Conservation (phyloP, 2,113 vertebrate species). For the Macquaria ambigua region DNA sequence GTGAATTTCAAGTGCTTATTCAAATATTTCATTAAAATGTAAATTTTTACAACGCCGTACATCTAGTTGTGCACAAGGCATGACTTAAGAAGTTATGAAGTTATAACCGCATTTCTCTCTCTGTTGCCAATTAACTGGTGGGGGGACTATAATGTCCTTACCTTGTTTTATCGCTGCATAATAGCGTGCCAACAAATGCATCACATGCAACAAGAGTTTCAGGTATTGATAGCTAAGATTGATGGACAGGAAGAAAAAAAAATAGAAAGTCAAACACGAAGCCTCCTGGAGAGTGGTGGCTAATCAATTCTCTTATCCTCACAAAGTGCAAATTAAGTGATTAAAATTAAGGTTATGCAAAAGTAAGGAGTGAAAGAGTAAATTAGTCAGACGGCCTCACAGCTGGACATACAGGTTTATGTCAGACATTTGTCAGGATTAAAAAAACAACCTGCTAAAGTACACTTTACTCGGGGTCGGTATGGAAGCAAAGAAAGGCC, state of each 20-base stretch:
- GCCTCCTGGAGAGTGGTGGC: slow-evolving; percentile 72
- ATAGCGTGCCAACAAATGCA: slow-evolving; percentile 76
- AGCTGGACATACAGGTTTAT: slow-evolving; percentile 38
- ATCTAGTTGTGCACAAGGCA: slow-evolving; percentile 88
- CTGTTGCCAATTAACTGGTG: slow-evolving; percentile 85
- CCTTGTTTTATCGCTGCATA: slow-evolving; percentile 84
- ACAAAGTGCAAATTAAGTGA: slow-evolving; percentile 84
- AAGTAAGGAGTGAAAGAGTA: slow-evolving; percentile 53
- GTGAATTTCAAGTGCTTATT: slow-evolving; percentile 90
- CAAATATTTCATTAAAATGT: slow-evolving; percentile 93
- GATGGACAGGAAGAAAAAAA: slow-evolving; percentile 59
- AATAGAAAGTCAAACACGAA: slow-evolving; percentile 69
- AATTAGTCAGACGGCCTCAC: slow-evolving; percentile 47
- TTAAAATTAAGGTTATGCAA: slow-evolving; percentile 74
- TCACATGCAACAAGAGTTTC: slow-evolving; percentile 77
- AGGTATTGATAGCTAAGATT: slow-evolving; percentile 79
- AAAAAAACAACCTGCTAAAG: slow-evolving; percentile 31
- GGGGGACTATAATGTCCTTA: slow-evolving; percentile 79
- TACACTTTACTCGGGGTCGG: neutral
- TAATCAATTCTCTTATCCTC: slow-evolving; percentile 86
- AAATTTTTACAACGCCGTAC: slow-evolving; percentile 86
- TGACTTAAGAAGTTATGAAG: slow-evolving; percentile 90
- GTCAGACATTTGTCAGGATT: slow-evolving; percentile 43
- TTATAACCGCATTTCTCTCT: slow-evolving; percentile 83
- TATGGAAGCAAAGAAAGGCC: neutral